Conservation (phyloP, 2,113 vertebrate species). For the Entelurus aequoreus region DNA sequence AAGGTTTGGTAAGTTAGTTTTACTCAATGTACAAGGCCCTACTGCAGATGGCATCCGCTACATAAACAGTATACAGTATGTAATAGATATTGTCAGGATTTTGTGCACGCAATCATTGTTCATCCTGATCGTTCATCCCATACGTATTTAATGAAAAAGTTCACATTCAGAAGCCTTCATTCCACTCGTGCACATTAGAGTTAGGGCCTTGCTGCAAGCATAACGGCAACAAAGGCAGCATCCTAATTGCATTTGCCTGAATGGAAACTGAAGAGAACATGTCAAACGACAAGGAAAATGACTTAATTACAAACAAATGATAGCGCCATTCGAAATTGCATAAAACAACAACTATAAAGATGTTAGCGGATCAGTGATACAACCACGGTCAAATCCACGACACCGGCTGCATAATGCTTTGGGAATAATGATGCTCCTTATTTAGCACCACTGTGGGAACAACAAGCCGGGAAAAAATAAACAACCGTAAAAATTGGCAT, state of each 20-base stretch:
- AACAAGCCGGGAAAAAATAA: constrained; percentile 65
- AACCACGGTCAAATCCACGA: constrained; percentile 46
- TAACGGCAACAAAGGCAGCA: constrained; percentile 29
- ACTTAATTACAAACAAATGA: constrained; percentile 48
- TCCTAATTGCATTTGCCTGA: constrained; percentile 15
- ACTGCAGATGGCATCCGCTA: no score
- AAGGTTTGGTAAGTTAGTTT: no score
- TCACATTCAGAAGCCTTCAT: not conserved
- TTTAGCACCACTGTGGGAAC: constrained; percentile 66
- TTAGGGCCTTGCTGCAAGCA: constrained; percentile 4
- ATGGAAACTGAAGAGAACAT: constrained; percentile 11
- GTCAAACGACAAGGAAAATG: constrained; percentile 43
- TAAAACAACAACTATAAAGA: constrained; percentile 42
- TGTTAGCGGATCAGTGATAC: constrained; percentile 34
- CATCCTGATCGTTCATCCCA: no score
- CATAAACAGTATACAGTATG: not conserved
- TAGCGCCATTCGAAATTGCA: constrained; percentile 17
- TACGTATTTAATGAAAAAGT: not conserved
- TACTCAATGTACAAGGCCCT: no score
- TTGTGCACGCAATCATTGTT: not conserved
- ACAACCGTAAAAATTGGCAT: constrained; percentile 66
- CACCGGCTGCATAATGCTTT: constrained; percentile 45
- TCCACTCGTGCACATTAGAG: constrained; percentile 22
- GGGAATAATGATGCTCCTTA: constrained; percentile 69
- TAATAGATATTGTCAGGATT: constrained; percentile 17